Percentiles rank a stretch among this genome's conserved stretches.
Conservation (phyloP, 37 sponge, comb jelly and placozoan species). For the Beroe ovata region DNA sequence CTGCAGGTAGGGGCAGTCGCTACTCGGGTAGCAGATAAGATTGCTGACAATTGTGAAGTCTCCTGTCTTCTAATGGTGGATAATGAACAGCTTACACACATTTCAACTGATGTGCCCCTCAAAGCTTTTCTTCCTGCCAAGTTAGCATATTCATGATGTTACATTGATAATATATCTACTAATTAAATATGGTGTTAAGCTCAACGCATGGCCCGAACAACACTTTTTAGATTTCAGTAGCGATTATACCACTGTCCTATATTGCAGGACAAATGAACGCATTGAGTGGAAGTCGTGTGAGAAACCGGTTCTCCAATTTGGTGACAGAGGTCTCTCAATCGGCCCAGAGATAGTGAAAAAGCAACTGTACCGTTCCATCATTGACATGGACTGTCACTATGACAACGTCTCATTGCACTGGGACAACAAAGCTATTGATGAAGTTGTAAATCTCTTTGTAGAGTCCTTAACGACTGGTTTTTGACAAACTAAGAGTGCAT, state of each 20-base stretch:
- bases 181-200: too few species aligned
- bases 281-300: conserved; percentile 47
- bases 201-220: too few species aligned
- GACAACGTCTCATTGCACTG: conserved; percentile 14
- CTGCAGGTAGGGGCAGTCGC: conserved; percentile 51
- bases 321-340: conserved; percentile 23
- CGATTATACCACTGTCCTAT: background rate
- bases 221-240: too few species aligned
- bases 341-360: conserved; percentile 51
- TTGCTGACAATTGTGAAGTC: conserved; percentile 43
- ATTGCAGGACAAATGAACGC: conserved; percentile 39
- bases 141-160: too few species aligned
- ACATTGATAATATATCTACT: too few species aligned
- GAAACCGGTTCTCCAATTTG: conserved; percentile 25
- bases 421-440: conserved; percentile 54
- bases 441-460: conserved; percentile 25
- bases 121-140: conserved; percentile 49
- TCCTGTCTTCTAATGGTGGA: conserved; percentile 12
- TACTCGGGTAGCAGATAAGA: conserved; percentile 39
- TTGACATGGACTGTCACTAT: conserved; percentile 63
- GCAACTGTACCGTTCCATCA: conserved; percentile 33
- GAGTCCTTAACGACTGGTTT: conserved; percentile 8
- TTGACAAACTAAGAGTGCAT: too few species aligned
- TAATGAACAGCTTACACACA: background rate
- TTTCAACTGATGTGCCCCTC: conserved; percentile 7